Conservation (phyloP, 2,888 invertebrate species). For the Pollenia labialis region DNA sequence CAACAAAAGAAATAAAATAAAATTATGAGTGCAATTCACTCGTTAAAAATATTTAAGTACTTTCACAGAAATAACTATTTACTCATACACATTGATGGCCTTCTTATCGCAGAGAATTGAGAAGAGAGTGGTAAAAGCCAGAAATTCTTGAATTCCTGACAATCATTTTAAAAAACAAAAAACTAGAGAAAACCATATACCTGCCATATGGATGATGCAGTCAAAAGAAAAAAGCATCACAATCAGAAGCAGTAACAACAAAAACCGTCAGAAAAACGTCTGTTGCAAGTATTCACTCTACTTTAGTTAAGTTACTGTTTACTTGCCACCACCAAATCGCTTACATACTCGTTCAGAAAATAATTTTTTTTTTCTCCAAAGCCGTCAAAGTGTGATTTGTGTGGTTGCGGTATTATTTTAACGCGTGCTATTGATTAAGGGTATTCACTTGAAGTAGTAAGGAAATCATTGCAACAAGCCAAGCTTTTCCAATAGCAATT, state of each 20-base stretch:
- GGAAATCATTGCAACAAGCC: neutral
- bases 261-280: constrained; percentile 22
- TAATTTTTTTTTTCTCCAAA: neutral
- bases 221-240: constrained; percentile 29
- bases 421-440: constrained; percentile 60
- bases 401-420: constrained; percentile 68
- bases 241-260: constrained; percentile 23
- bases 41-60: constrained; percentile 69
- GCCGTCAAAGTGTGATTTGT: constrained; percentile 66
- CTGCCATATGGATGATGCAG: constrained; percentile 42
- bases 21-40: constrained; percentile 75
- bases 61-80: constrained; percentile 55
- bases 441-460: constrained; percentile 31
- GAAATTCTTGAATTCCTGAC: constrained; percentile 68
- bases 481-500: neutral
- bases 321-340: constrained; percentile 5
- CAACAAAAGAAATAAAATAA: constrained; percentile 31
- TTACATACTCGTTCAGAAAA: neutral
- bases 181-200: constrained; percentile 10
- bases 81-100: constrained; percentile 39
- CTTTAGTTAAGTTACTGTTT: neutral
- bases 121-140: constrained; percentile 44
- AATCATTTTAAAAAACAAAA: constrained; percentile 33
- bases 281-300: constrained; percentile 9
- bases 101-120: constrained; percentile 22